These are phyloP conservation scores for Drosophila subquinaria DNA, from an alignment of 2,888 invertebrate species.

Conservation along the genomic window DNA sequence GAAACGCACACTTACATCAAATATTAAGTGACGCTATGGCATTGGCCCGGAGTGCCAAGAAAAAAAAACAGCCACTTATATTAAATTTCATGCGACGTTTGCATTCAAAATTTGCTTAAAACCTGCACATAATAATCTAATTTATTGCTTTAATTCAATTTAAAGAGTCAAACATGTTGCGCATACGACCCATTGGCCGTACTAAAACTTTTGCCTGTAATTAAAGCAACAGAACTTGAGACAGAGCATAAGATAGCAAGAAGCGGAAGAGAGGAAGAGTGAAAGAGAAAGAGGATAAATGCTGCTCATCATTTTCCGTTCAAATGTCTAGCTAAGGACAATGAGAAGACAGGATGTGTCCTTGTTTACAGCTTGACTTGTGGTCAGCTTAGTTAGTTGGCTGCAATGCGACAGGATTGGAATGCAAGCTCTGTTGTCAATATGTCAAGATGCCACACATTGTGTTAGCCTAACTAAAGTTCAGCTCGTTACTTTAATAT, in stretches of 20 bases:
- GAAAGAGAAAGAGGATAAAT: not conserved
- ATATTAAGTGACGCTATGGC: conserved; percentile 63
- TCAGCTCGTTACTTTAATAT: conserved; percentile 15
- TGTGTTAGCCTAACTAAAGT: conserved; percentile 21
- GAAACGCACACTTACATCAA: conserved; percentile 53
- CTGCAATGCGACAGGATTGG: not conserved
- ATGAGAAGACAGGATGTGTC: not conserved
- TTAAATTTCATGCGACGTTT: conserved; percentile 38
- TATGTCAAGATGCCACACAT: conserved; percentile 33
- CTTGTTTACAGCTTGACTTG: conserved; percentile 10
- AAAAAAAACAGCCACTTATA: conserved; percentile 26
- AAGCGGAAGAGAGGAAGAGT: not conserved
- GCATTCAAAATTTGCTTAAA: conserved; percentile 28
- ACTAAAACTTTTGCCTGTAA: conserved; percentile 29
- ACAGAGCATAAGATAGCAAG: not conserved
- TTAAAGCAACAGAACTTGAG: conserved; percentile 12
- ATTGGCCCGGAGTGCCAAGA: conserved; percentile 53
- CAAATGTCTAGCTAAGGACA: not conserved
- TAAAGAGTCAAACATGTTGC: conserved; percentile 36
- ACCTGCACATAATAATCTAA: conserved; percentile 42
- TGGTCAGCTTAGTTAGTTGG: conserved; percentile 18
- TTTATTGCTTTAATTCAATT: conserved; percentile 57
- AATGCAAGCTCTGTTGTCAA: conserved; percentile 16
- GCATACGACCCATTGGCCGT: conserved; percentile 18
- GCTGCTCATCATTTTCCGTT: conserved; percentile 3